Evolutionary conservation across 2,797 vertebrate genomes (phyloP).

Genomic region (Clarias platycephalus): DNA sequence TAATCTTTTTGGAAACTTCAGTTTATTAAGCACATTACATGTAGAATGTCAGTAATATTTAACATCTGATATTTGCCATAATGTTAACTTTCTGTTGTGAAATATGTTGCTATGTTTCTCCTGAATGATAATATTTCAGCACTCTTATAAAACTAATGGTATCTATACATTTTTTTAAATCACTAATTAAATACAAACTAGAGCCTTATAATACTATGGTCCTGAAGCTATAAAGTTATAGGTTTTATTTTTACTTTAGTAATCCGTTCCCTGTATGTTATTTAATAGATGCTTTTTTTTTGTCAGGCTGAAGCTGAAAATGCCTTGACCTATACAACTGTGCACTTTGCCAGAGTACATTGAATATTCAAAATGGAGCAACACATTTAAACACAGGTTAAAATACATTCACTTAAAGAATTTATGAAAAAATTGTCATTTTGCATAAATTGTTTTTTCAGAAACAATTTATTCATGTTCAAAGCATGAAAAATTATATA

Average conservation of each 20-base stretch:
- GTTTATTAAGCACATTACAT: background rate
- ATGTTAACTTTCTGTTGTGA: background rate
- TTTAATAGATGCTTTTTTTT: background rate
- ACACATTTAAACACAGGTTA: constrained; percentile 2
- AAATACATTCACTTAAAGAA: background rate
- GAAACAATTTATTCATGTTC: background rate
- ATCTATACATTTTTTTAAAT: background rate
- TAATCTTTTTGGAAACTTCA: background rate
- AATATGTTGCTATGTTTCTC: background rate
- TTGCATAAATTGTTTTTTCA: background rate
- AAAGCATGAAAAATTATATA: background rate
- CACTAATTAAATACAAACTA: background rate
- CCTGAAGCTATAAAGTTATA: background rate
- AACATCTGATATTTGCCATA: background rate
- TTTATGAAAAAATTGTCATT: background rate
- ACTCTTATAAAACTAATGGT: background rate
- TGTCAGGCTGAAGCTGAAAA: background rate
- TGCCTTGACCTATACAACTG: background rate
- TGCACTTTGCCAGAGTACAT: background rate
- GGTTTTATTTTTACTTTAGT: background rate
- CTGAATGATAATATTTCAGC: background rate
- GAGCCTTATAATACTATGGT: background rate
- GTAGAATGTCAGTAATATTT: background rate
- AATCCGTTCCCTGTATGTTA: background rate
- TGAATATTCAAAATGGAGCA: background rate